Evolutionary conservation across 2,888 invertebrate species (phyloP).

Genomic region (Drosophila peninsularis): DNA sequence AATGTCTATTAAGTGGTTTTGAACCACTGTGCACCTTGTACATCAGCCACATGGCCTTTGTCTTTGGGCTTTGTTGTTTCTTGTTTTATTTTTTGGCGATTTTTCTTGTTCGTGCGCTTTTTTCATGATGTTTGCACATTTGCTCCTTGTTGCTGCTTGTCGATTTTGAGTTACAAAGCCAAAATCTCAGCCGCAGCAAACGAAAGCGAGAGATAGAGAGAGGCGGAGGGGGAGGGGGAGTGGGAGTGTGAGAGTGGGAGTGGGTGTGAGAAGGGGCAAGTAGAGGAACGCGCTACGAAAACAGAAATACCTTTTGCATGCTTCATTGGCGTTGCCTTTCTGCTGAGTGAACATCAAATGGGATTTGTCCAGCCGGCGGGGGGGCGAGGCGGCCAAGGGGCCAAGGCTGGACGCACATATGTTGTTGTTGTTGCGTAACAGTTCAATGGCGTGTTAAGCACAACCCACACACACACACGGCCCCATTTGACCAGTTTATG

Average conservation of each 20-base stretch:
- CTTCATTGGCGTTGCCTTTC: conserved; percentile 80
- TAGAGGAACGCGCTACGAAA: conserved; percentile 52
- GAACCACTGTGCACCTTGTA: conserved; percentile 8
- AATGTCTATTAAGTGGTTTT: not conserved
- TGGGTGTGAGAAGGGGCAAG: not conserved
- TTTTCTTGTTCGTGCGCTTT: conserved; percentile 18
- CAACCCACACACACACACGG: conserved; percentile 25
- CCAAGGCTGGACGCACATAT: conserved; percentile 58
- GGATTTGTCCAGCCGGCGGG: conserved; percentile 65
- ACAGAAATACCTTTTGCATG: conserved; percentile 79
- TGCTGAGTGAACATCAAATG: conserved; percentile 80
- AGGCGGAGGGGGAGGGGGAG: not conserved
- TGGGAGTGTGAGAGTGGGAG: not conserved
- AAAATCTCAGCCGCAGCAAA: conserved; percentile 66
- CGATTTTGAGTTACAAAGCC: conserved; percentile 78
- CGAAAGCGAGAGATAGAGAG: no score
- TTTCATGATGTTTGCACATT: conserved; percentile 79
- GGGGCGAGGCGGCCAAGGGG: conserved; percentile 2
- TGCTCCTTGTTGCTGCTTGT: conserved; percentile 58
- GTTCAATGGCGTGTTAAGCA: conserved; percentile 78
- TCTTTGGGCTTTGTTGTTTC: conserved; percentile 25
- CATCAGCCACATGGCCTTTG: conserved; percentile 37
- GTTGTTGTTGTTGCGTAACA: conserved; percentile 67
- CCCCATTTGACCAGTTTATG: conserved; percentile 46
- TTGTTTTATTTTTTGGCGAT: conserved; percentile 1